Evolutionary conservation across 2,888 invertebrate species (phyloP), one percentile per base, ranked within the genome.

Genomic region (Corbicula japonica): DNA sequence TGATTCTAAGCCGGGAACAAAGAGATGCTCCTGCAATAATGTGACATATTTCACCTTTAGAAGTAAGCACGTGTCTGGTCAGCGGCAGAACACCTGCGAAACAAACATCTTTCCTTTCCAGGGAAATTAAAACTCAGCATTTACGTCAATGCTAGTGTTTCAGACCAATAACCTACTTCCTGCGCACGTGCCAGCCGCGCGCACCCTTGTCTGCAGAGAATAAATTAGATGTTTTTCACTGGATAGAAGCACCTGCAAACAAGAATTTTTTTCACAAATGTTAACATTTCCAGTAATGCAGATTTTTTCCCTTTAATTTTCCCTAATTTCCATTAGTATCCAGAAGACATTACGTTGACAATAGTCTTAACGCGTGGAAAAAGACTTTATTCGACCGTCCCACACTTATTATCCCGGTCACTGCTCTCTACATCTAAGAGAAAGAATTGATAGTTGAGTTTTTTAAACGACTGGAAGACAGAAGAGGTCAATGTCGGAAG

Each of bases 221-320:
- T 74, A 71, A 62, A 77, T 56, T 63, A 58, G 32, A 44, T 58
- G n/a, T 56, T 46, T 71, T 70, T 74, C 61, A 77, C 75, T 77
- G 77, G 76, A 28, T 60, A 61, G 54, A 76, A 71, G 71, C 81
- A 81, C 81, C 81, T 81, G 81, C 81, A 73, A 61, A 28, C 61
- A 15, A 66, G 66, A 66, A 38, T 28, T 54, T 38, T 38, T 66
- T 50, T 58, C 21, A 32, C 38, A 66, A 66, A 41, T 66, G n/a
- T n/a, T n/a, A n/a, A n/a, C n/a, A n/a, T n/a, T n/a, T n/a, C n/a
- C n/a, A n/a, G n/a, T n/a, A n/a, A n/a, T n/a, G n/a, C n/a, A n/a
- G n/a, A n/a, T n/a, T n/a, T n/a, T n/a, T n/a, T n/a, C n/a, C n/a
- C n/a, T n/a, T n/a, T n/a, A n/a, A n/a, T n/a, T n/a, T n/a, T n/a